Percentiles rank a stretch among this genome's conserved stretches.
phyloP scores from a whole-genome alignment of 2,113 vertebrate species.

The Puntigrus tetrazona region DNA sequence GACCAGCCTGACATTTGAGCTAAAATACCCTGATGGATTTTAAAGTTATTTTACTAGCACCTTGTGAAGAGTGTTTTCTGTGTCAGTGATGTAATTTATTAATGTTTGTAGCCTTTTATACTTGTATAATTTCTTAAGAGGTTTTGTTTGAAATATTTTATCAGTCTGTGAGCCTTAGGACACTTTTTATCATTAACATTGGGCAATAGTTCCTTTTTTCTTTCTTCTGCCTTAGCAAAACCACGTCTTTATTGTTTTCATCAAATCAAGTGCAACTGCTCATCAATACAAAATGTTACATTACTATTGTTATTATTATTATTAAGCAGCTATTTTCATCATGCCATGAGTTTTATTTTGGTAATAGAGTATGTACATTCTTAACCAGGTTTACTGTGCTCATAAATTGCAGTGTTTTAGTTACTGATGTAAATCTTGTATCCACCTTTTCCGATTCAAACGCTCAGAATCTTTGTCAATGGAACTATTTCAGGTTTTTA shows the following conservation, averaged over 20 bases:
- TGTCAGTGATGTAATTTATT: constrained; percentile 99
- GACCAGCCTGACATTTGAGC: constrained; percentile 92
- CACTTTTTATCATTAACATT: constrained; percentile 69
- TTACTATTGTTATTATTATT: constrained; percentile 64
- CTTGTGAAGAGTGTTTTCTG: constrained; percentile 99
- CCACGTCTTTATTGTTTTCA: constrained; percentile 61
- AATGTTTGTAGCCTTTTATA: constrained; percentile 99
- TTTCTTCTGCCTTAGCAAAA: constrained; percentile 50
- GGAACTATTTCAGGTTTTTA: constrained; percentile 92
- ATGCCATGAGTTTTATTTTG: constrained; percentile 79
- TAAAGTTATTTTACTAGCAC: constrained; percentile 97
- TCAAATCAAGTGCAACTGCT: constrained; percentile 63
- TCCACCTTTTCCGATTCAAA: constrained; percentile 83
- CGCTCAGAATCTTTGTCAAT: constrained; percentile 87
- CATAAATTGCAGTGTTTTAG: constrained; percentile 86
- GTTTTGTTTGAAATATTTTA: constrained; percentile 93
- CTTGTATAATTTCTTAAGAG: constrained; percentile 99
- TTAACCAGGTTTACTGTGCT: constrained; percentile 87
- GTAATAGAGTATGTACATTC: constrained; percentile 85
- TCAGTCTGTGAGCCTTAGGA: constrained; percentile 76
- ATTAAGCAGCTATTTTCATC: constrained; percentile 79
- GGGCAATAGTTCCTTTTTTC: constrained; percentile 57
- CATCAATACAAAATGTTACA: constrained; percentile 68
- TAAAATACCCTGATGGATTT: constrained; percentile 86
- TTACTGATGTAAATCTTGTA: constrained; percentile 88